Evolutionary conservation across 2,888 invertebrate genomes (phyloP), one percentile per base, ranked within the genome.

Genomic region (Pelosia muscerda): DNA sequence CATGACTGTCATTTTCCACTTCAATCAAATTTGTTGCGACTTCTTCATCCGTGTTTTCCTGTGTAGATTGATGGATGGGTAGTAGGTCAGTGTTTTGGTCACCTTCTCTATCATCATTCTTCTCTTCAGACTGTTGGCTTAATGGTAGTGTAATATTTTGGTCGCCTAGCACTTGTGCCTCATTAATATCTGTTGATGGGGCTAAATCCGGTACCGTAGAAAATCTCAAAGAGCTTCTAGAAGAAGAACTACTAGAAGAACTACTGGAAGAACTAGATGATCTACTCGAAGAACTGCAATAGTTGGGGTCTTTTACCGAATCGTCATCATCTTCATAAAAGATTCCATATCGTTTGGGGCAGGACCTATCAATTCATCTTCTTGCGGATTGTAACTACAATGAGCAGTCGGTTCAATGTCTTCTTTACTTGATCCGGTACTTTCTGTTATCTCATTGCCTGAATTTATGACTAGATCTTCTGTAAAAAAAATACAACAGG

Each of bases 241-340:
- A 57, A 28, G 28, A 28, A 28, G 28, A 28, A 28, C 28, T 28
- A 28, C 28, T 28, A 28, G 28, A 28, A 28, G 57, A 57, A 28
- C 57, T 57, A n/a, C 38, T 38, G 38, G 38, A 38, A 38, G 38
- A 38, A 15, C 38, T 38, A 38, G 38, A 54, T 22, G 54, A 25
- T 26, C 55, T 63, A 22, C 28, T 26, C 53, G 63, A 63, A 63
- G 31, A 31, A n/a, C 31, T 55, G 22, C 55, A 54, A 54, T 64
- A 56, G 63, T 64, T 64, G 31, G 63, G 63, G 34, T 64, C 63
- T 55, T 64, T 64, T 26, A 64, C 63, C 28, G 63, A 64, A 56
- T 64, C 63, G 54, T 64, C 63, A 34, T 64, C 55, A 64, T 64
- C 56, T 55, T 64, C 56, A 19, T 42, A 42, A 42, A 31, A 56